Evolutionary conservation across 1,140 invertebrate species (phyloP), one percentile per base, ranked within the genome.

Genomic region (Eubasilissa regina): DNA sequence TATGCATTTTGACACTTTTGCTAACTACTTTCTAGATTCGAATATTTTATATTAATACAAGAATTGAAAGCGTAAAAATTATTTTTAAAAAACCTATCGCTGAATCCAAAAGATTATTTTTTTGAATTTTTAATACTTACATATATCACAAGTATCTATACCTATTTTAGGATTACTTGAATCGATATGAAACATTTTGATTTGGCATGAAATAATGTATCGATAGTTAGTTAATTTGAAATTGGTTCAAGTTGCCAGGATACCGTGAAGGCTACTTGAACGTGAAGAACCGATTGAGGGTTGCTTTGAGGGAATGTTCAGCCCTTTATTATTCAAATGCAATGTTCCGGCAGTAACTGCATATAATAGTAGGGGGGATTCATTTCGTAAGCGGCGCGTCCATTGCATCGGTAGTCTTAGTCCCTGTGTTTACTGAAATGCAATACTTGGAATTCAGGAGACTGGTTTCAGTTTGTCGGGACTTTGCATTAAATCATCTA

Each of bases 281-380:
- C 7, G 43, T n/a, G 43, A 66, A 15, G 62, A 44, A 66, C 43
- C 62, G 44, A 35, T 43, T 43, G 35, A 66, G 62, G 62, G 43
- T 19, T 62, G 60, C 25, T 62, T 25, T 13, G 62, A 35, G 25
- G 25, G 25, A 35, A 21, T 7, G 44, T 60, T 17, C 56, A 73
- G 51, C 80, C 75, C 80, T 77, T 77, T 81, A 81, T 81, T 78
- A 81, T 81, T 77, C 80, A 81, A 81, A 81, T 81, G 68, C 75
- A 81, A 77, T 66, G 70, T 66, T 68, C 48, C 76, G 66, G 58
- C 70, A 45, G 76, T 68, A 66, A 77, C 68, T 75, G 75, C 75
- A 77, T 56, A 68, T 68, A 74, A 56, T 74, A 35, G n/a, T 12
- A 1, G 10, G 56, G 70, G 48, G 56, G 48, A 25, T 74, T n/a